Evolutionary conservation across 2,113 vertebrate species (phyloP).

Genomic region (Xyliphius kryptos): DNA sequence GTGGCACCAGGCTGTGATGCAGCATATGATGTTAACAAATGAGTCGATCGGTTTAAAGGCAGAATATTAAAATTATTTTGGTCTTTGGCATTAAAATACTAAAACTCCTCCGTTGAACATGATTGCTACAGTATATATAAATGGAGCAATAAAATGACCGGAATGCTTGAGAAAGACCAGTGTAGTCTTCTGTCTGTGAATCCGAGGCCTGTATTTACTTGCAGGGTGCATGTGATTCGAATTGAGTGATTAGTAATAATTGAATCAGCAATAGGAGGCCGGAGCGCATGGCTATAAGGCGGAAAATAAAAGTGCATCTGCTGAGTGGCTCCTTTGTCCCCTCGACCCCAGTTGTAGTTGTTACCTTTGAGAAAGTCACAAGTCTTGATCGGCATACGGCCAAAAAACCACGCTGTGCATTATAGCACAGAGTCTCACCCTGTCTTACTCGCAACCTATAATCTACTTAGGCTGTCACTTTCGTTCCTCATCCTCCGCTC

Average conservation of each 20-base stretch:
- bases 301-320: constrained; percentile 58
- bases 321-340: constrained; percentile 46
- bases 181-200: constrained; percentile 47
- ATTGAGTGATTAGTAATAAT: constrained; percentile 67
- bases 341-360: constrained; percentile 28
- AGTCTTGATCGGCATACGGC: constrained; percentile 39
- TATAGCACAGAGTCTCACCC: constrained; percentile 4
- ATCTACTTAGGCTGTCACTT: constrained; percentile 42
- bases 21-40: too few species aligned
- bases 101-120: too few species aligned
- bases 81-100: too few species aligned
- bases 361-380: constrained; percentile 56
- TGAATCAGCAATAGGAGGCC: constrained; percentile 58
- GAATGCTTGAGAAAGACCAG: constrained; percentile 38
- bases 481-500: constrained; percentile 36
- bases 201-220: constrained; percentile 46
- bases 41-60: too few species aligned
- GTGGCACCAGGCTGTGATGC: too few species aligned
- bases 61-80: too few species aligned
- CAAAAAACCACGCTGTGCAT: constrained; percentile 23
- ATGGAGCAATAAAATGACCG: constrained; percentile 31
- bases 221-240: constrained; percentile 64
- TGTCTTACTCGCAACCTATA: constrained; percentile 31
- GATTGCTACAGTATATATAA: constrained; percentile 25
- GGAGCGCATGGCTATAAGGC: constrained; percentile 49